These are phyloP conservation scores for Rhinolophus ferrumequinum DNA, from an alignment of 2,113 vertebrate genomes.

Conservation along the genomic window DNA sequence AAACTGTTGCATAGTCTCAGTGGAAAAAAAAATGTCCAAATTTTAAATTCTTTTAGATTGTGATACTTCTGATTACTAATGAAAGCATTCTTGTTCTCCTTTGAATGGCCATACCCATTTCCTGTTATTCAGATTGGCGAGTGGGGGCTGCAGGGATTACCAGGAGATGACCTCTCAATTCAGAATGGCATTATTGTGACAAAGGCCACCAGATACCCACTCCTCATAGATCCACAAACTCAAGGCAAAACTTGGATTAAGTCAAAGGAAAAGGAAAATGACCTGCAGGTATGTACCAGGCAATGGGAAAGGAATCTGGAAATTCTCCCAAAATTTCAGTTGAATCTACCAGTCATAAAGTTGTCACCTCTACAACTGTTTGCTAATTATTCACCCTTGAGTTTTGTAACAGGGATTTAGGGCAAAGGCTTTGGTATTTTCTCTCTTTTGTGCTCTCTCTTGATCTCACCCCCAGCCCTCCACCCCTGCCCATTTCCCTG, in stretches of 20 bases:
- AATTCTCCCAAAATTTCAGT: background rate
- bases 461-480: no score
- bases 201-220: constrained; percentile 88
- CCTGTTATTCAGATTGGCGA: constrained; percentile 83
- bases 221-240: constrained; percentile 88
- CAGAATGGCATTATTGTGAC: constrained; percentile 90
- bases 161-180: constrained; percentile 88
- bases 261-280: constrained; percentile 86
- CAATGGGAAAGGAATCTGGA: background rate
- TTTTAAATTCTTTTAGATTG: background rate
- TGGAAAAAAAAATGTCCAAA: background rate
- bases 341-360: background rate
- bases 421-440: background rate
- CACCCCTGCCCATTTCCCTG: background rate
- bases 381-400: background rate
- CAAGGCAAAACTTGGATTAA: constrained; percentile 89
- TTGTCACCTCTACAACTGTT: background rate
- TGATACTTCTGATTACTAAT: background rate
- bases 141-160: constrained; percentile 88
- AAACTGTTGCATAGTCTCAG: background rate
- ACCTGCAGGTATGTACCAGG: constrained; percentile 83
- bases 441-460: background rate
- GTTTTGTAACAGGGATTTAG: background rate
- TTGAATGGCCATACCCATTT: background rate
- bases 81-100: background rate